phyloP scores from a whole-genome alignment of 2,113 vertebrate species.

The Microcebus ravelobensis region DNA sequence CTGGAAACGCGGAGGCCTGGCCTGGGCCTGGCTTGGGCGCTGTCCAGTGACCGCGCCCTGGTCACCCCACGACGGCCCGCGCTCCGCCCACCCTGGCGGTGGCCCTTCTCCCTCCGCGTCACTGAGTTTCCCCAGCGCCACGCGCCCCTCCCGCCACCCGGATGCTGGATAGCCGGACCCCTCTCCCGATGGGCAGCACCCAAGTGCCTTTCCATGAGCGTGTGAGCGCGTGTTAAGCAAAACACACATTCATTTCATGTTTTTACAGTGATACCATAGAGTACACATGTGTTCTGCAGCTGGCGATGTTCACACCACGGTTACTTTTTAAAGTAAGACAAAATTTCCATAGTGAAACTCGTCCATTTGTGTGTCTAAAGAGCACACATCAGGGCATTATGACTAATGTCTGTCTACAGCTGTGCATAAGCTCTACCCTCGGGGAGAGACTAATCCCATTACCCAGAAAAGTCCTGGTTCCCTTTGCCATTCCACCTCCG shows the following conservation, averaged over 20 bases:
- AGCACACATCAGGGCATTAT: neutral
- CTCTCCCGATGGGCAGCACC: too few species aligned
- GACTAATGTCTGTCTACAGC: neutral
- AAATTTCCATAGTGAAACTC: neutral
- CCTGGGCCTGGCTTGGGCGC: neutral
- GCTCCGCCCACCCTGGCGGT: neutral
- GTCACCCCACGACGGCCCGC: neutral
- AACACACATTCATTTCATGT: neutral
- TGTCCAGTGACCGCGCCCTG: neutral
- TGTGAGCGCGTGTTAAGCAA: neutral
- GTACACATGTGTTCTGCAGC: neutral
- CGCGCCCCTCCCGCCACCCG: neutral
- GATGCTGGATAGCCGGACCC: neutral
- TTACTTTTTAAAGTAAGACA: neutral
- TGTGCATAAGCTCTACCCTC: rapidly evolving
- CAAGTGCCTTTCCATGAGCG: neutral
- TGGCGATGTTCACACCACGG: neutral
- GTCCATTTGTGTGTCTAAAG: too few species aligned
- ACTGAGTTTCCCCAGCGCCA: neutral
- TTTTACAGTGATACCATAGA: neutral
- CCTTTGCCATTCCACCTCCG: too few species aligned
- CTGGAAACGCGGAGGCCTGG: neutral
- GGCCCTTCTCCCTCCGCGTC: too few species aligned
- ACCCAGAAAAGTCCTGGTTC: neutral
- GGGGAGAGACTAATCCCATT: neutral